Base-by-base conservation (phyloP, 2,113 vertebrate species). In the Corythoichthys intestinalis region DNA sequence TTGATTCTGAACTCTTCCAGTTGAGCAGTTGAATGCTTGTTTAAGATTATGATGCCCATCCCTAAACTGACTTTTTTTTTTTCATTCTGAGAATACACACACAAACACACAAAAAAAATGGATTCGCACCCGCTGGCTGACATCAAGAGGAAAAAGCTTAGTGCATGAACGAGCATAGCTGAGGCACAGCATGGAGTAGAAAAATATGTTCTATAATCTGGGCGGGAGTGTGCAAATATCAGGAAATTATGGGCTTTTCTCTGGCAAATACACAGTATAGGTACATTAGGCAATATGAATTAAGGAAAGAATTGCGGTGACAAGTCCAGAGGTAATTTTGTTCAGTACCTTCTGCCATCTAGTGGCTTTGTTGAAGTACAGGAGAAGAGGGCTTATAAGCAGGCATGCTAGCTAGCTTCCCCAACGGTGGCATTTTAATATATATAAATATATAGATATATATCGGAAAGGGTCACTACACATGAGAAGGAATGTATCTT, bases 141-240 rank as follows among this genome's bases (percentile, higher is more conserved):
- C 73, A 69, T 44, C 65, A 38, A 65, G 34, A 73, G 48, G 41
- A 78, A 67, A 41, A 61, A 74, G 41, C 53, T 48, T 70, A 61
- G 58, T 76, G 72, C 54, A 67, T 69, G 54, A 75, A 71, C 17
- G 53, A 71, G 82, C 74, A 81, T 75, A 83, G 78, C 72, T 76
- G 83, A 85, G 83, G 79, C 82, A 83, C 83, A 77, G 71, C 79
- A 74, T 69, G 67, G 69, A 71, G 67, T 70, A 82, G 50, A 75
- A 74, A 59, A 77, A 77, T 69, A 70, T n/a, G 53, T 77, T 85
- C 77, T 77, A 50, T 67, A 79, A 59, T 6, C 2, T 4, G 34
- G 34, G 35, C 2, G 34, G 34, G 12, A 7, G 34, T 58, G 56
- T 58, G 61, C 61, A 47, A 63, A 63, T 47, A 34, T 63, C 12